Evolutionary conservation across 1,140 invertebrate species (phyloP).

Genomic region (Probaryconus sp.): DNA sequence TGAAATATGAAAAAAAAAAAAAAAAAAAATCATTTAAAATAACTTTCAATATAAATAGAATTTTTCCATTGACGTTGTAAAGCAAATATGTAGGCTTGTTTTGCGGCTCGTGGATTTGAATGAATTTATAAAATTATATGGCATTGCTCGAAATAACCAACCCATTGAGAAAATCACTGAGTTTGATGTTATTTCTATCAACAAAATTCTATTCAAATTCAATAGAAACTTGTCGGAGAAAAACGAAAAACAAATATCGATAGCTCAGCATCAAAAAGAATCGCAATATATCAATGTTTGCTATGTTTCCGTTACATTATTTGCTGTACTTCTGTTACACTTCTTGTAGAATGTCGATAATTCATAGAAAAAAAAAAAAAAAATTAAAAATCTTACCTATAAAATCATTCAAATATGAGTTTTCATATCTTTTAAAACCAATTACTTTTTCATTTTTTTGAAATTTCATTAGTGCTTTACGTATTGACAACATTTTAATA

Average conservation of each 20-base stretch:
- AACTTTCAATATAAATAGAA: no score
- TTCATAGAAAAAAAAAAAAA: not conserved
- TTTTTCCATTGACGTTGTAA: no score
- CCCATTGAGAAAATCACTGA: conserved; percentile 10
- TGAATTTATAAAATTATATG: no score
- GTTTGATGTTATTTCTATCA: conserved; percentile 23
- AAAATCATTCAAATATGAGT: conserved; percentile 3
- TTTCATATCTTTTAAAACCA: no score
- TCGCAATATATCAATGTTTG: conserved; percentile 19
- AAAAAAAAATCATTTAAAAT: no score
- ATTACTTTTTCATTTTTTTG: no score
- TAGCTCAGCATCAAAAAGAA: conserved; percentile 10
- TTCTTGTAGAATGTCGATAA: conserved; percentile 6
- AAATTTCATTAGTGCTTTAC: no score
- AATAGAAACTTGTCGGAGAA: conserved; percentile 15
- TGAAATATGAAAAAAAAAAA: no score
- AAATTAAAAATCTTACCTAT: conserved; percentile 19
- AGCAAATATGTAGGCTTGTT: no score
- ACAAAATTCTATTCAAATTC: conserved; percentile 23
- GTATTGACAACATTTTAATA: no score
- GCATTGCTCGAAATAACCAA: conserved; percentile 1
- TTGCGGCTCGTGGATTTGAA: no score
- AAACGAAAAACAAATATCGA: conserved; percentile 30
- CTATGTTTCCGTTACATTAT: conserved; percentile 7
- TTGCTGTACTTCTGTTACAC: conserved; percentile 15